A percentile compares a stretch with the other conserved stretches of the same genome.
Conservation (phyloP, 2,888 invertebrate species). For the Aspidapion aeneum region DNA sequence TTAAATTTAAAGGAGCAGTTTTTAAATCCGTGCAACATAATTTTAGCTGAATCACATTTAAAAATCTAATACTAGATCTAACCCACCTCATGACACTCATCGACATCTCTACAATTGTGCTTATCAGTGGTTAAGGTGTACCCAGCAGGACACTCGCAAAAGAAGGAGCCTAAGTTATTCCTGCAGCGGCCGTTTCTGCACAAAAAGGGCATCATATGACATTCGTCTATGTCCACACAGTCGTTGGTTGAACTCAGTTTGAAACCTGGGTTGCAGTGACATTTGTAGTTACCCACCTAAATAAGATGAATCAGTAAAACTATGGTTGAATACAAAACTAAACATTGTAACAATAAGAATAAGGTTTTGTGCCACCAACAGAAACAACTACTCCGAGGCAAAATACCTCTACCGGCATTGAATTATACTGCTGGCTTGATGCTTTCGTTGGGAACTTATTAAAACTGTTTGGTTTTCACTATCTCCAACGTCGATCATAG, state of each 20-base stretch:
- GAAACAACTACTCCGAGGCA: too few species aligned
- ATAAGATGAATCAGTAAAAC: too few species aligned
- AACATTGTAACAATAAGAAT: too few species aligned
- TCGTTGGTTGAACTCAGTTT: conserved; percentile 75
- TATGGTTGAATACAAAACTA: too few species aligned
- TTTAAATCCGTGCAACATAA: not conserved
- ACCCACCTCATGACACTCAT: conserved; percentile 69
- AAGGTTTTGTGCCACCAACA: too few species aligned
- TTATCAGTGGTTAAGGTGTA: conserved; percentile 71
- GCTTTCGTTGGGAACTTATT: too few species aligned
- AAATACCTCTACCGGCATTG: too few species aligned
- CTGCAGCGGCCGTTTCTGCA: conserved; percentile 83
- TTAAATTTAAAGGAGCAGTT: not conserved
- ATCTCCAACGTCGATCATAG: too few species aligned
- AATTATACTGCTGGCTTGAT: too few species aligned
- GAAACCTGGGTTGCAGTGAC: conserved; percentile 73
- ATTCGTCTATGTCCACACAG: conserved; percentile 81
- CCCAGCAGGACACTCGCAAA: conserved; percentile 78
- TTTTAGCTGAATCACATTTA: too few species aligned
- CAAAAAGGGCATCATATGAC: conserved; percentile 76
- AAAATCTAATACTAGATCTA: too few species aligned
- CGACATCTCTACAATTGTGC: conserved; percentile 74
- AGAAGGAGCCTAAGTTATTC: conserved; percentile 76
- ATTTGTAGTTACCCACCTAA: conserved; percentile 62
- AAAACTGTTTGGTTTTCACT: too few species aligned